Base-by-base conservation (phyloP, 2,888 invertebrate species). In the Ceratothoa steindachneri region DNA sequence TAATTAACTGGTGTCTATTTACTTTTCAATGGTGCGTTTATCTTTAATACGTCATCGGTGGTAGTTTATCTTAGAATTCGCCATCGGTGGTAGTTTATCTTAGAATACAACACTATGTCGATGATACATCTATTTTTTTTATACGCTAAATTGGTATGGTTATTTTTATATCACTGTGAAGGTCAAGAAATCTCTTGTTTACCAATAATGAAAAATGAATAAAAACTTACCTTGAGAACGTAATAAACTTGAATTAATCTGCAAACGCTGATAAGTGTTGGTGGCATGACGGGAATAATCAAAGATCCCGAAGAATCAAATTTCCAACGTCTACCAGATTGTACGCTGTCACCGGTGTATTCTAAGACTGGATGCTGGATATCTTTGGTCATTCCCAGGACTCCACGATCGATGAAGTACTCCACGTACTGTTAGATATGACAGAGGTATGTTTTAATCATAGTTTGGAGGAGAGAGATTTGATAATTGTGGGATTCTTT, bases 361-460 rank as follows among this genome's bases (percentile, higher is more conserved):
- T 91, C 91, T 82, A 91, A 87, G 52, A 91, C 90, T 29, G 88
- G 85, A 82, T 90, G 90, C 80, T 87, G 88, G 65, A 88, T 83
- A 81, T 90, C 89, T 82, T 91, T 91, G 81, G 87, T 89, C 72
- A 91, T 88, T 0, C 90, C 91, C 71, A 91, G 84, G 7, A 90
- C 90, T 27, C 90, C 90, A 80, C 90, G 87, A 83, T 91, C 90
- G 81, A 91, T 90, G 83, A 89, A 90, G 83, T 89, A 91, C 83
- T 91, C 90, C 74, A 91, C 89, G 82, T 89, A 88, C 88, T 91
- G 87, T 66, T 19, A n/a, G 7, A 22, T 19, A 22, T 0, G 28
- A 27, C 24, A 29, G 5, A 51, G 41, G 28, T 19, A 19, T n/a
- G n/a, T n/a, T n/a, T n/a, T n/a, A n/a, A n/a, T n/a, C n/a, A n/a